These are phyloP conservation scores for Megaptera novaeangliae DNA, from an alignment of 2,113 vertebrate species.

Conservation along the genomic window DNA sequence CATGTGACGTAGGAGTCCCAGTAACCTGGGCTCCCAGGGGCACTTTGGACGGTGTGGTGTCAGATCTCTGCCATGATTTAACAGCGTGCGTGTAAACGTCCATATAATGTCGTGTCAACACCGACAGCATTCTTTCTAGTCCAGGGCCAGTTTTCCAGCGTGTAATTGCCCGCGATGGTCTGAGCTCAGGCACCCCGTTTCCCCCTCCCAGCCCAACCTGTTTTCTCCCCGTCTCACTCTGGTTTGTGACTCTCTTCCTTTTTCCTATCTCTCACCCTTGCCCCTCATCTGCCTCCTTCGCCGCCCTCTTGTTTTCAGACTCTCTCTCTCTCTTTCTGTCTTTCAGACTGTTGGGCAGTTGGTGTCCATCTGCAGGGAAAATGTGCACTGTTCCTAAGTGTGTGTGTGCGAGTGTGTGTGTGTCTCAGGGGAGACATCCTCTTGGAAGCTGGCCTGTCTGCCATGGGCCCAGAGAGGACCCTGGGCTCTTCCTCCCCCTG, in stretches of 20 bases:
- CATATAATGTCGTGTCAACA: rapidly evolving
- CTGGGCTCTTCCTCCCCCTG: neutral
- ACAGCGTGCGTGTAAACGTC: neutral
- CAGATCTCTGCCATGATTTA: rapidly evolving
- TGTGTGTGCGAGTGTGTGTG: neutral
- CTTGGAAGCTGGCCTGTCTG: neutral
- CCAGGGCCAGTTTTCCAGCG: neutral
- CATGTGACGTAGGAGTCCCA: neutral
- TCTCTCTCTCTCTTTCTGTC: neutral
- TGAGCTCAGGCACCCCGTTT: neutral
- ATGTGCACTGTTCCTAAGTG: neutral
- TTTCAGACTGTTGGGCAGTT: neutral
- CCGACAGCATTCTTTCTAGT: neutral
- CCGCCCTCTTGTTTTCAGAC: neutral
- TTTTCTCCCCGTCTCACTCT: neutral
- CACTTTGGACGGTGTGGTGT: neutral
- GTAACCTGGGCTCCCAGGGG: neutral
- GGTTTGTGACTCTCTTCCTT: neutral
- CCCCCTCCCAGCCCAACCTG: neutral
- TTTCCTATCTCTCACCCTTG: neutral
- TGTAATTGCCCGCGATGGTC: neutral
- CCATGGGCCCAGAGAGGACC: neutral
- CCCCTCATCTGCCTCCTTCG: neutral
- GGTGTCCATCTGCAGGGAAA: neutral
- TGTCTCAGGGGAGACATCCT: neutral